Evolutionary conservation across 2,888 invertebrate species (phyloP), one percentile per base, ranked within the genome.

Genomic region (Eurytoma adleriae): DNA sequence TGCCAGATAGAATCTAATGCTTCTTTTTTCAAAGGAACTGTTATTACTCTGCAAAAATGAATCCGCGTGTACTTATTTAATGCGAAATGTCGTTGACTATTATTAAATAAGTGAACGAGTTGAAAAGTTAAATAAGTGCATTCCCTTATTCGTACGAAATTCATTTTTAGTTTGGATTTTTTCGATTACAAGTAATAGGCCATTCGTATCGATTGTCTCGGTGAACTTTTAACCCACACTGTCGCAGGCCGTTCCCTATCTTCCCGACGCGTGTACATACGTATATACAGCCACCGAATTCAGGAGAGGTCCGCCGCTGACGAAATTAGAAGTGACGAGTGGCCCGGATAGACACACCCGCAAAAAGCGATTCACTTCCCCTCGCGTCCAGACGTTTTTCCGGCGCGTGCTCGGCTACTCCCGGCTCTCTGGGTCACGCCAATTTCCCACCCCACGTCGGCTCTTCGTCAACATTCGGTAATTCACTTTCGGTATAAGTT

Each of bases 401-500:
- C 10, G 40, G 40, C 40, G 40, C 40, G 40, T 40, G 40, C 40
- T 40, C 40, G 24, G 24, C 24, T 24, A 7, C 40, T 7, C 4
- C 14, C 2, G 12, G 20, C 13, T 18, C 30, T 59, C 56, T 57
- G 30, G 67, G 67, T 75, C 67, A 59, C 48, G 64, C 57, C 59
- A 75, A 75, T 75, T 67, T 75, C 24, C 73, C 50, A 5, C 48
- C 18, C 50, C 18, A 7, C 13, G 30, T 18, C 40, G 27, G 50
- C 40, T 77, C 40, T 77, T 56, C 64, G 69, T 77, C 77, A 77
- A 77, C 69, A 70, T 77, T 69, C 62, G 56, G 62, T 77, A 70
- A 77, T 64, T 77, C 68, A 70, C 69, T 70, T 77, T 69, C 77
- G 70, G 40, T 56, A 24, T 76, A 69, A 69, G 14, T 69, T 54